Conservation (phyloP, 2,797 vertebrate species). For the Argentina silus region DNA sequence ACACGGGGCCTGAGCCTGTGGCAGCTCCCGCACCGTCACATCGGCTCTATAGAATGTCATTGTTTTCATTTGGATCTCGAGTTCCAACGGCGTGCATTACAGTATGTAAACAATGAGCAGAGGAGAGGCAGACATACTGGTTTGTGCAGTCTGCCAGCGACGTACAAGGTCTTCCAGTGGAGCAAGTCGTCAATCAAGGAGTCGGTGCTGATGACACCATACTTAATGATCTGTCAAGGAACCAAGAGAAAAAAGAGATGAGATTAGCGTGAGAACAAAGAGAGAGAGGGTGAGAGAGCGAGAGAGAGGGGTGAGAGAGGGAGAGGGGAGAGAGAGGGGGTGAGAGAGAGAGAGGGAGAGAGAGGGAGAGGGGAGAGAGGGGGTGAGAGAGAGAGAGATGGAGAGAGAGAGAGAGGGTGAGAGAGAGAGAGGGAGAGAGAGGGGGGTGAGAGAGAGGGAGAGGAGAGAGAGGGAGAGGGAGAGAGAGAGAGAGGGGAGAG, state of each 20-base stretch:
- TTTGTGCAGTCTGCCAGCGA: slow-evolving; percentile 94
- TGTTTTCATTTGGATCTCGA: no score
- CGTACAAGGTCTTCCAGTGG: slow-evolving; percentile 92
- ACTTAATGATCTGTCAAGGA: slow-evolving; percentile 88
- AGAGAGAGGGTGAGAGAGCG: not conserved
- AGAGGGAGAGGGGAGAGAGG: not conserved
- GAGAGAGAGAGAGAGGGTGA: not conserved
- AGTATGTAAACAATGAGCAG: no score
- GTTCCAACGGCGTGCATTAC: no score
- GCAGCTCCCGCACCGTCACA: no score
- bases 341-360: not conserved
- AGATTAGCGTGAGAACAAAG: no score
- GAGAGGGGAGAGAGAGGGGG: not conserved
- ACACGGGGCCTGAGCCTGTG: no score
- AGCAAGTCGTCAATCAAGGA: slow-evolving; percentile 88
- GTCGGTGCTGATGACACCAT: slow-evolving; percentile 91
- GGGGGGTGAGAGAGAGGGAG: no score
- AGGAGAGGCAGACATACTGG: slow-evolving; percentile 57
- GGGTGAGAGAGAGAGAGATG: not conserved
- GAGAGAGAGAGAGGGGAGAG: not conserved
- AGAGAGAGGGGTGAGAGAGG: not conserved
- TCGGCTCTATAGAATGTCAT: no score
- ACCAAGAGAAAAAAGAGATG: slow-evolving; percentile 4
- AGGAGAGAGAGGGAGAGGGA: not conserved
- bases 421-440: not conserved